These are phyloP conservation scores for Hartigia nigra DNA, from an alignment of 2,888 invertebrate species.

Conservation along the genomic window DNA sequence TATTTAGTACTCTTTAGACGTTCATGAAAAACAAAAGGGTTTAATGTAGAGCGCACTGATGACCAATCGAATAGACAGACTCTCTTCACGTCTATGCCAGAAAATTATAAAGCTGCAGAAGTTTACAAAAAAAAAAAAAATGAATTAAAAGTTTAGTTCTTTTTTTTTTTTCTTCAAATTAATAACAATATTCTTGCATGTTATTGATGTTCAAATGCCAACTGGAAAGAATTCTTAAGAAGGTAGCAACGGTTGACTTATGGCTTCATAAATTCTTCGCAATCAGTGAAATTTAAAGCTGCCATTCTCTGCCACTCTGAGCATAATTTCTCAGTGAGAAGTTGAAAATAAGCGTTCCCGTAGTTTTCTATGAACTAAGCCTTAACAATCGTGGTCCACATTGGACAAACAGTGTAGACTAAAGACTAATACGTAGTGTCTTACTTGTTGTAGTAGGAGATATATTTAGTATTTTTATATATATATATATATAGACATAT, in stretches of 20 bases:
- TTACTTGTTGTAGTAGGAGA: constrained; percentile 6
- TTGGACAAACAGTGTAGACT: not conserved
- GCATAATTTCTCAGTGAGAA: not conserved
- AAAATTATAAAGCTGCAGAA: not conserved
- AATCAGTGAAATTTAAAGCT: not conserved
- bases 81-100: not conserved
- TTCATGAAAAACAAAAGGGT: not conserved
- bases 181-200: not conserved
- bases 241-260: not conserved
- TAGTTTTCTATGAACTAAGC: constrained; percentile 19
- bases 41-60: not conserved
- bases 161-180: not conserved
- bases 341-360: not conserved
- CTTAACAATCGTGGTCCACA: constrained; percentile 15
- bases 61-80: not conserved
- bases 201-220: not conserved
- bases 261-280: not conserved
- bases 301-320: not conserved
- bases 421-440: not conserved
- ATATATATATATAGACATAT: constrained; percentile 21
- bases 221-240: not conserved
- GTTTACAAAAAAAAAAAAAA: not conserved
- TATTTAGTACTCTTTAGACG: not conserved
- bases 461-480: constrained; percentile 10
- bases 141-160: not conserved